Base-by-base conservation (phyloP, 1,140 invertebrate species). In the Drosophila pseudoananassae region DNA sequence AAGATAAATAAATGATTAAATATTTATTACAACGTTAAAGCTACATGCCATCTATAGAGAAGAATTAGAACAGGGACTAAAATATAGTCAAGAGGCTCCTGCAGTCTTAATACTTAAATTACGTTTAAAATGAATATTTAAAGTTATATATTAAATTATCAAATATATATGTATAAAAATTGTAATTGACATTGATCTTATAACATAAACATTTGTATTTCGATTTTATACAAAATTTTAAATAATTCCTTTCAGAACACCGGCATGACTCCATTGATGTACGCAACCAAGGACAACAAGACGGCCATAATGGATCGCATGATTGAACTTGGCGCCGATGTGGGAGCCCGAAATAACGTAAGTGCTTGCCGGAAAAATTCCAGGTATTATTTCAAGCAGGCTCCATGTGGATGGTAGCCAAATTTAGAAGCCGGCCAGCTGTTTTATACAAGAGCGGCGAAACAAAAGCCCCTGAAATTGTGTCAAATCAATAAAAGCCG, bases 231-330 rank as follows among this genome's bases (percentile, higher is more conserved):
- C 6, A 27, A 7, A 27, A 15, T 40, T 43, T 15, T 3, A 7
- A 8, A 3, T 8, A 1, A 15, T 15, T 43, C 15, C 14, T 20
- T 46, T 20, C 43, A 98, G 97, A 94, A 94, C 31, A 98, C 95
- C 36, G 97, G 97, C 45, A 97, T 98, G 95, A 98, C 97, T 51
- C 97, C 98, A 3, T 92, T 99, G 68, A 99, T 99, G 97, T 96
- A 96, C 85, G 97, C 97, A 1, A 97, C 98, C 0, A 97, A 98
- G 92, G 98, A 99, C 91, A 99, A 98, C 92, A 94, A 96, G 75
- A 96, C 97, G 3, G 95, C 96, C 12, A 95, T 98, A 82, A 94
- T 98, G 50, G 98, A 99, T 92, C 93, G 97, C 51, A 95, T 99
- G 92, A 95, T 98, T 60, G 98, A 99, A 57, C 93, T 98, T 3